A percentile compares a stretch with the other conserved stretches of the same genome.
phyloP scores from a whole-genome alignment of 2,888 invertebrate species.

The Bombyx huttoni region DNA sequence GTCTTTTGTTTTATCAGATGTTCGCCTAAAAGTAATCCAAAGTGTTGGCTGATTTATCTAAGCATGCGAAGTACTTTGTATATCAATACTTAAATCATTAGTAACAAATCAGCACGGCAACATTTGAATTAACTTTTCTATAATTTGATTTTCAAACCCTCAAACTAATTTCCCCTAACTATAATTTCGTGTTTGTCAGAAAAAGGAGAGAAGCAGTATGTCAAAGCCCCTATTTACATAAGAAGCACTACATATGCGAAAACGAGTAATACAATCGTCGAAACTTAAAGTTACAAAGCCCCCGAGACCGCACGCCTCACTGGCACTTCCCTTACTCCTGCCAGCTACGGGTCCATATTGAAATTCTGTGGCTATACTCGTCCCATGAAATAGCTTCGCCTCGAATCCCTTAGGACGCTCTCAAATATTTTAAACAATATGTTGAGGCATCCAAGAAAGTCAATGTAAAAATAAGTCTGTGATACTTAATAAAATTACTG shows the following conservation, averaged over 20 bases:
- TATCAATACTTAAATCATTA: no score
- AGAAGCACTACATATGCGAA: background rate
- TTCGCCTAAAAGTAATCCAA: background rate
- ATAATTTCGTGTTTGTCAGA: background rate
- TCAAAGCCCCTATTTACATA: background rate
- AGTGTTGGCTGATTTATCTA: background rate
- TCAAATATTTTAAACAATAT: background rate
- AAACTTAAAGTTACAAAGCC: constrained; percentile 26
- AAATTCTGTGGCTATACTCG: constrained; percentile 26
- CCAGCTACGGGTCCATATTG: constrained; percentile 29
- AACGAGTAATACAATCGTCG: constrained; percentile 8
- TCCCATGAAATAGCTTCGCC: background rate
- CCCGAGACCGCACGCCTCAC: constrained; percentile 6
- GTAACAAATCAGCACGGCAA: no score
- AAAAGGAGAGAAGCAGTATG: background rate
- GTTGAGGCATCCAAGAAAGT: background rate
- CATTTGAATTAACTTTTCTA: no score
- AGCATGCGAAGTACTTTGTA: no score
- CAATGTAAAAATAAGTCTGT: no score
- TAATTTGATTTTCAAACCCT: no score
- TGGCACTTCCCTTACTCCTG: constrained; percentile 7
- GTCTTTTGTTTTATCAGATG: constrained; percentile 8
- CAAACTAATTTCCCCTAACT: no score
- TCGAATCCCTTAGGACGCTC: background rate
- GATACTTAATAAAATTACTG: no score